Evolutionary conservation across 1,140 invertebrate genomes (phyloP).

Genomic region (Pachypeltis micranthus): DNA sequence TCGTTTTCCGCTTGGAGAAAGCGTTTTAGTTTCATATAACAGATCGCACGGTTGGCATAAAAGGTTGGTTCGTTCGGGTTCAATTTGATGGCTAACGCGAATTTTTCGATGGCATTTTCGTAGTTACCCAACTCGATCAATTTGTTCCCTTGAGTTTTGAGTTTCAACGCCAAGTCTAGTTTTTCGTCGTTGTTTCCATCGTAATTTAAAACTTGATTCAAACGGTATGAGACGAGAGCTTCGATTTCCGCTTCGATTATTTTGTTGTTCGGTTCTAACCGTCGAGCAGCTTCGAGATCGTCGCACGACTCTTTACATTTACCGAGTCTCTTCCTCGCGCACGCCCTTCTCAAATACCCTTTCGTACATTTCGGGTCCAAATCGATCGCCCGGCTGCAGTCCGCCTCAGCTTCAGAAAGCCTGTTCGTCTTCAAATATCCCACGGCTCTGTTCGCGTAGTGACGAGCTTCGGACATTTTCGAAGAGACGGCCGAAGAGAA

Average conservation of each 20-base stretch:
- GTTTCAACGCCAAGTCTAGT: too few species aligned
- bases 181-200: too few species aligned
- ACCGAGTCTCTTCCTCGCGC: constrained; percentile 50
- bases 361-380: constrained; percentile 67
- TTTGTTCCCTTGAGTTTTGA: too few species aligned
- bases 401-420: constrained; percentile 57
- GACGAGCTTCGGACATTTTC: too few species aligned
- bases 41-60: constrained; percentile 78
- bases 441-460: too few species aligned
- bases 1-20: too few species aligned
- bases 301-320: constrained; percentile 48
- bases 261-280: constrained; percentile 59
- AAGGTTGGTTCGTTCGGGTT: constrained; percentile 68
- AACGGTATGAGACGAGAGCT: too few species aligned
- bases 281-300: constrained; percentile 52
- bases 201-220: too few species aligned
- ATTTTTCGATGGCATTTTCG: constrained; percentile 72
- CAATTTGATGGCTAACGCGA: constrained; percentile 61
- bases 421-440: too few species aligned
- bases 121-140: too few species aligned
- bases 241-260: too few species aligned
- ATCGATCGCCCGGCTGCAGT: constrained; percentile 57
- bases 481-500: too few species aligned
- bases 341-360: constrained; percentile 60
- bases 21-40: constrained; percentile 78